These are phyloP conservation scores for Nemoura dubitans DNA, from an alignment of 2,888 invertebrate species.

Conservation along the genomic window DNA sequence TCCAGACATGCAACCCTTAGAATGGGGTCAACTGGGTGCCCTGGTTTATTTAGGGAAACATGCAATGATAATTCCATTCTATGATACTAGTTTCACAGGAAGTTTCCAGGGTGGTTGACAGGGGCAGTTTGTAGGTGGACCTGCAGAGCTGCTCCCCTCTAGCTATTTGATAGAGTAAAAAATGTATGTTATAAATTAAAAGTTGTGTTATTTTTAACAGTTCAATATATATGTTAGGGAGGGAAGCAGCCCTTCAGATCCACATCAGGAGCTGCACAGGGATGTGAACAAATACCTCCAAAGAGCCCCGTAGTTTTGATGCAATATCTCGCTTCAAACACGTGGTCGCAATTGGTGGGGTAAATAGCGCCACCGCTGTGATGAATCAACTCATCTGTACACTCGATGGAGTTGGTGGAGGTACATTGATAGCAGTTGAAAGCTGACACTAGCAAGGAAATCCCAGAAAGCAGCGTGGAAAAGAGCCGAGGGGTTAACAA, in stretches of 20 bases:
- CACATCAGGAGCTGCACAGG: too few species aligned
- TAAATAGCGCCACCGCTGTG: conserved; percentile 62
- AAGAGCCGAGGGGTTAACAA: conserved; percentile 23
- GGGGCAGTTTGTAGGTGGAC: too few species aligned
- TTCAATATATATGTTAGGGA: not conserved
- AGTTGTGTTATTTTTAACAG: not conserved
- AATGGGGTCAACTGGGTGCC: not conserved
- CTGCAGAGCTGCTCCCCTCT: too few species aligned
- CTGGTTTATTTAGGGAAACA: not conserved
- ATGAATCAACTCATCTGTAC: conserved; percentile 73
- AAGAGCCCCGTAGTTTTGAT: conserved; percentile 74
- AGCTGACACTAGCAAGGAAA: conserved; percentile 51
- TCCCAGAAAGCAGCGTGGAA: conserved; percentile 33
- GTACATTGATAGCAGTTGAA: conserved; percentile 80
- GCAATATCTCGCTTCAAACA: conserved; percentile 84
- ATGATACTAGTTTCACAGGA: too few species aligned
- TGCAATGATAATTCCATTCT: not conserved
- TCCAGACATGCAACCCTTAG: not conserved
- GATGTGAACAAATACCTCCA: conserved; percentile 51
- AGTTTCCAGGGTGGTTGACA: too few species aligned
- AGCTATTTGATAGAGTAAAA: too few species aligned
- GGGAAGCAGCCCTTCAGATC: not conserved
- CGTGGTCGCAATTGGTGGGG: conserved; percentile 74
- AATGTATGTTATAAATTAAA: too few species aligned
- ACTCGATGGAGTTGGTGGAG: conserved; percentile 70